Evolutionary conservation across 2,113 vertebrate genomes (phyloP).

Genomic region (Callionymus lyra): DNA sequence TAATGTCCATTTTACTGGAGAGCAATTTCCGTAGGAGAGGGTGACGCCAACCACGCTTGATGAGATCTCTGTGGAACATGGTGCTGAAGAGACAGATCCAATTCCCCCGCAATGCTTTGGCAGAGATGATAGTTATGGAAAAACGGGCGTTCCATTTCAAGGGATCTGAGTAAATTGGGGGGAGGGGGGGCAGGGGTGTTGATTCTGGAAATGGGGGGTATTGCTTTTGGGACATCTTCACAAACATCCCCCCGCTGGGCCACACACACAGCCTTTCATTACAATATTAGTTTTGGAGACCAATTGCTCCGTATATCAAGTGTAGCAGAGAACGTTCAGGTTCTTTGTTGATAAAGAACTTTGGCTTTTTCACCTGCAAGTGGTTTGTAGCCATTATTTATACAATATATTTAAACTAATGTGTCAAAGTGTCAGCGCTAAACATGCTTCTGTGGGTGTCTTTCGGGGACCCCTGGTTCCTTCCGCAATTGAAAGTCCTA

Average conservation of each 20-base stretch:
- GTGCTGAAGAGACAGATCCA: constrained; percentile 42
- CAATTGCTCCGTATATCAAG: too few relatives aligned
- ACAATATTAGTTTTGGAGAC: constrained; percentile 47
- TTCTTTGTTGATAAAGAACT: too few relatives aligned
- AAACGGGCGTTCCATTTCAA: constrained; percentile 51
- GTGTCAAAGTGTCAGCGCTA: too few relatives aligned
- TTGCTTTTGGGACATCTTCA: constrained; percentile 56
- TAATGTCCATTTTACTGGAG: constrained; percentile 48
- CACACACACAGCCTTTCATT: constrained; percentile 46
- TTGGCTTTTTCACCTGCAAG: too few relatives aligned
- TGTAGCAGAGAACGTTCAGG: too few relatives aligned
- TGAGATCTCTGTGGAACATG: constrained; percentile 43
- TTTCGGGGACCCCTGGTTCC: too few relatives aligned
- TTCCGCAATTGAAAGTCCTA: too few relatives aligned
- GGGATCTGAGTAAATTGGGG: constrained; percentile 50
- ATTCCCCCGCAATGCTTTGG: constrained; percentile 49
- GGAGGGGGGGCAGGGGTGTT: constrained; percentile 38
- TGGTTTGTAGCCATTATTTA: too few relatives aligned
- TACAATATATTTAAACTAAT: too few relatives aligned
- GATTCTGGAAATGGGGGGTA: constrained; percentile 48
- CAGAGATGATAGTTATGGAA: constrained; percentile 38
- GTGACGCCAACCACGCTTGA: constrained; percentile 34
- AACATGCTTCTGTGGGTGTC: too few relatives aligned
- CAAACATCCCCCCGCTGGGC: constrained; percentile 32
- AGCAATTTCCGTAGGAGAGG: constrained; percentile 49